These are phyloP conservation scores for Drosophila nigritarsus DNA, from an alignment of 2,888 invertebrate genomes.

Conservation along the genomic window DNA sequence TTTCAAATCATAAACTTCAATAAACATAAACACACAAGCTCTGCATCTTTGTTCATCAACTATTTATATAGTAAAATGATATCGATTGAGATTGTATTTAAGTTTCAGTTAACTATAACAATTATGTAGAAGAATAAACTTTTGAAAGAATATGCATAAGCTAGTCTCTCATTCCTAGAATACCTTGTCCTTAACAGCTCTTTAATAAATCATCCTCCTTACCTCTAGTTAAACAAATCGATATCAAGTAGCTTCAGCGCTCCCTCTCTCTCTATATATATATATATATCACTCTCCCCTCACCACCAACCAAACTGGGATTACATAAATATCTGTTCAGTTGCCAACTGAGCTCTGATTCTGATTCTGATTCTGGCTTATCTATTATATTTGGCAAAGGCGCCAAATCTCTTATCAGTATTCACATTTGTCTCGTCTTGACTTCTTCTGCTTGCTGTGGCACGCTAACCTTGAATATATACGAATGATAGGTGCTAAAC, in stretches of 20 bases:
- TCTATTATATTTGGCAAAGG: constrained; percentile 37
- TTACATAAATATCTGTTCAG: constrained; percentile 16
- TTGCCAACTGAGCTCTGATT: constrained; percentile 40
- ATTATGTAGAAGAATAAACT: background rate
- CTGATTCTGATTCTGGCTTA: constrained; percentile 27
- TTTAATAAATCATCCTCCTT: background rate
- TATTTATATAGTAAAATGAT: background rate
- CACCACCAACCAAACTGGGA: background rate
- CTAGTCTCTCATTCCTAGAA: background rate
- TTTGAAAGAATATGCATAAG: background rate
- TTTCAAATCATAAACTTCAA: background rate
- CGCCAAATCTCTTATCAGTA: constrained; percentile 51
- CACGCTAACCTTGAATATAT: constrained; percentile 70
- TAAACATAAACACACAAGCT: background rate
- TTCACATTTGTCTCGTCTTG: constrained; percentile 27
- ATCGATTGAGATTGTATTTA: background rate
- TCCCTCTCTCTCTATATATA: background rate
- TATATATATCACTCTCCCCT: background rate
- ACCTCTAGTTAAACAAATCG: background rate
- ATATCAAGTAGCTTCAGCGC: background rate
- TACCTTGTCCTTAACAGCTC: background rate
- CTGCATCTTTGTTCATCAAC: background rate
- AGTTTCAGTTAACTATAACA: background rate
- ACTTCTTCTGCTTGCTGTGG: constrained; percentile 34
- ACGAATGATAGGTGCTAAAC: constrained; percentile 27